Base-by-base conservation (phyloP, 2,797 vertebrate genomes). In the Perodicticus potto region DNA sequence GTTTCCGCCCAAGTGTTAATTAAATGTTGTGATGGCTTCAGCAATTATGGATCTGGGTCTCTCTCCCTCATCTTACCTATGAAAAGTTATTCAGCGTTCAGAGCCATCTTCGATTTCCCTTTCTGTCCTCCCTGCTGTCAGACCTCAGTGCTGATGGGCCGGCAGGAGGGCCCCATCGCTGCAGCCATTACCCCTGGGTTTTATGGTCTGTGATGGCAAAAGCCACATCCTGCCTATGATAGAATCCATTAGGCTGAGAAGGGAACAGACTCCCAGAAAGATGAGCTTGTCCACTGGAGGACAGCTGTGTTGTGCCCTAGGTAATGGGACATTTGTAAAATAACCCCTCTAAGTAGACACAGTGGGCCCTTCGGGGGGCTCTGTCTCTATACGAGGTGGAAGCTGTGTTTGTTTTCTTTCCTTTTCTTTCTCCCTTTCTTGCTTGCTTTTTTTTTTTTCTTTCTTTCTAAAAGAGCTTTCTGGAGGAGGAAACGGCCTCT, bases 1-100 rank as follows among this genome's bases (percentile, higher is more conserved):
- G 1, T 96, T 97, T 96, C 87, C 0, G 1, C 85, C 87, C 84
- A 91, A 90, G 93, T 93, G 97, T 97, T 97, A 97, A 97, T 97
- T 97, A 95, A 84, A 96, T 91, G 72, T 96, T 94, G 74, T 88
- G 92, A 13, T 53, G 43, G 69, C 67, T 82, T 88, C 86, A 70
- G 86, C 94, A 96, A 93, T 95, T 95, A 77, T 20, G 57, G 45
- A 72, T 77, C 70, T 43, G 91, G 73, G 32, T 63, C 63, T 95
- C 45, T 83, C 57, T 74, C 6, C 80, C 40, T 88, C 43, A 20
- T 85, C 25, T 40, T 78, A 37, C 83, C 25, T 59, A 25, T 88
- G n/a, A 27, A 34, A 77, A 96, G 88, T 97, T 89, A 70, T 53
- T 86, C 7, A 17, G 69, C 3, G 0, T 43, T 94, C 77, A 53